Percentiles rank a stretch among this genome's conserved stretches.
Conservation (phyloP, 2,888 invertebrate species). For the Polymixis lichenea region DNA sequence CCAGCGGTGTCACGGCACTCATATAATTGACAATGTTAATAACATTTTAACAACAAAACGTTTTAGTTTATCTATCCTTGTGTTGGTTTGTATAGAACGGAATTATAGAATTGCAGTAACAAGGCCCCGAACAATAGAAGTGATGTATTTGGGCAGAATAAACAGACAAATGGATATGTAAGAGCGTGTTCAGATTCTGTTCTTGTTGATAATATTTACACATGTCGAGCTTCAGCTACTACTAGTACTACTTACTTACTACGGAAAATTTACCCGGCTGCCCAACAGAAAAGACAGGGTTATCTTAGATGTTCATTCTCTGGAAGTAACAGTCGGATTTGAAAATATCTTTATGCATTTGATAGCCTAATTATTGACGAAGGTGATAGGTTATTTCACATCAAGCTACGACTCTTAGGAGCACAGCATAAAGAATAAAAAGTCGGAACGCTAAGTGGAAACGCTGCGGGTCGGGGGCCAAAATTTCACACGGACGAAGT, state of each 20-base stretch:
- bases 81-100: slow-evolving; percentile 67
- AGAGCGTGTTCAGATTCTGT: slow-evolving; percentile 35
- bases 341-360: too few relatives aligned
- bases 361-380: too few relatives aligned
- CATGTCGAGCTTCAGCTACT: neutral
- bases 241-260: neutral
- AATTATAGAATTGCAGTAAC: slow-evolving; percentile 61
- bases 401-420: too few relatives aligned
- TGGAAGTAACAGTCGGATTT: too few relatives aligned
- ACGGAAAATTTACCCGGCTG: too few relatives aligned
- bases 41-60: slow-evolving; percentile 65
- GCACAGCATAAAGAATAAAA: too few relatives aligned
- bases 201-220: slow-evolving; percentile 7
- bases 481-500: too few relatives aligned
- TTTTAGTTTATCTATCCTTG: slow-evolving; percentile 71
- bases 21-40: slow-evolving; percentile 64
- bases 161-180: slow-evolving; percentile 46
- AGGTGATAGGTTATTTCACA: too few relatives aligned
- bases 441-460: too few relatives aligned
- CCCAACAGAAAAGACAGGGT: too few relatives aligned
- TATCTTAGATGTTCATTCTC: too few relatives aligned
- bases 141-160: slow-evolving; percentile 61
- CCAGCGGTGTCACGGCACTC: slow-evolving; percentile 21
- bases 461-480: too few relatives aligned
- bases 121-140: slow-evolving; percentile 58